Conservation (phyloP, 2,888 invertebrate genomes). For the Hydrotaea diabolus region DNA sequence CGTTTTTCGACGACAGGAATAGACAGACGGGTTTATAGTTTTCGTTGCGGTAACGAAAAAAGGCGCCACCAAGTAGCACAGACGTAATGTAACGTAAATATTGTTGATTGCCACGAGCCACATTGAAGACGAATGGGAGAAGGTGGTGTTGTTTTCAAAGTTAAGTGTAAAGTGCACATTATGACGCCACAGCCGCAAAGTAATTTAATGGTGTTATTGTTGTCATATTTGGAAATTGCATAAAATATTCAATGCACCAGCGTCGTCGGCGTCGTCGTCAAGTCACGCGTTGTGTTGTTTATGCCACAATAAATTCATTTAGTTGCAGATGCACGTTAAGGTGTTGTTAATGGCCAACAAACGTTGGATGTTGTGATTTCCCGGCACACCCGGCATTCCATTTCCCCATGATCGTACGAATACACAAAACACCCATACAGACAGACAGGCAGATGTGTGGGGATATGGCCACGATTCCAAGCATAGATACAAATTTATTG, state of each 20-base stretch:
- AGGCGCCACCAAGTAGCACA: not conserved
- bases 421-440: conserved; percentile 23
- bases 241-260: conserved; percentile 52
- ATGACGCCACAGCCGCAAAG: conserved; percentile 31
- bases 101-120: not conserved
- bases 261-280: conserved; percentile 27
- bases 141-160: conserved; percentile 23
- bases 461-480: conserved; percentile 12
- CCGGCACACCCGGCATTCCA: not conserved
- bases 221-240: conserved; percentile 47
- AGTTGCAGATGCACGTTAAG: conserved; percentile 27
- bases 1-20: not conserved
- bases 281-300: conserved; percentile 28
- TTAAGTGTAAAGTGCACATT: not conserved
- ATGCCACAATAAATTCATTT: conserved; percentile 47
- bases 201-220: conserved; percentile 29
- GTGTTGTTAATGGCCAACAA: conserved; percentile 27
- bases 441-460: not conserved
- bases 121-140: not conserved
- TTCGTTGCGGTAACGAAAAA: not conserved
- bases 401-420: conserved; percentile 34
- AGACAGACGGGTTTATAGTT: not conserved
- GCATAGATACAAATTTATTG: conserved; percentile 27
- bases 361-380: not conserved
- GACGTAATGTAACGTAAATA: not conserved